Percentiles rank a stretch among this genome's conserved stretches.
Evolutionary conservation across 2,113 vertebrate genomes (phyloP).

Genomic region (Peromyscus leucopus): DNA sequence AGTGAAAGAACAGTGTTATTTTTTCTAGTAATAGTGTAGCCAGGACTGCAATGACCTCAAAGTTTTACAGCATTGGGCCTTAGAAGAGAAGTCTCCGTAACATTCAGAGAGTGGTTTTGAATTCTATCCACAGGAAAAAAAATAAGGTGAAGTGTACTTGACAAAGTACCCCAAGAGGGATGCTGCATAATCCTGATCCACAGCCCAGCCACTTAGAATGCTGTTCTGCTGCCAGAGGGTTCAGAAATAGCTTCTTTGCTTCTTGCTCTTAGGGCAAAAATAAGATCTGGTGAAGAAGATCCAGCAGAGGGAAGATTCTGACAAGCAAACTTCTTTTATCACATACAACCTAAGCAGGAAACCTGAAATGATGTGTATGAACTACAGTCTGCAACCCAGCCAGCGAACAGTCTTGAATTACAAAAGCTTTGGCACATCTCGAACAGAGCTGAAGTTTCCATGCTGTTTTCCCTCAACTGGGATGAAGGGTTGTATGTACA

Average conservation of each 20-base stretch:
- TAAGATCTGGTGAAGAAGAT: not conserved
- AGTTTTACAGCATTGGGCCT: not conserved
- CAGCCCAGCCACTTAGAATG: not conserved
- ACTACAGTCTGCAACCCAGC: not conserved
- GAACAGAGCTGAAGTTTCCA: not conserved
- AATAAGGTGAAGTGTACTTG: not conserved
- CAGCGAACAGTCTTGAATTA: not conserved
- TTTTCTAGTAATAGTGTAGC: not conserved
- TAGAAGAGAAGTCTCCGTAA: not conserved
- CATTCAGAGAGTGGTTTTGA: not conserved
- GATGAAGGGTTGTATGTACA: not conserved
- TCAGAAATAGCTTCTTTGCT: conserved; percentile 6
- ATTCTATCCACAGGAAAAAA: not conserved
- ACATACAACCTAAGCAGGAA: not conserved
- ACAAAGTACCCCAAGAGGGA: not conserved
- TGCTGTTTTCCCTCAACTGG: not conserved
- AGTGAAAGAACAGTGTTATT: not conserved
- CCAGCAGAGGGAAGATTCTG: not conserved
- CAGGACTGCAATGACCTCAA: not conserved
- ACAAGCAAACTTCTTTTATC: not conserved
- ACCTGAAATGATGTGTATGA: not conserved
- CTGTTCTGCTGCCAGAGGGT: not conserved
- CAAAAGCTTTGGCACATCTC: not conserved
- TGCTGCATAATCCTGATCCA: not conserved
- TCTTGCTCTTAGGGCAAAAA: conserved; percentile 20